A percentile compares a stretch with the other conserved stretches of the same genome.
These are phyloP conservation scores for Ophion ventricosus DNA, from an alignment of 2,888 invertebrate species.

Conservation along the genomic window DNA sequence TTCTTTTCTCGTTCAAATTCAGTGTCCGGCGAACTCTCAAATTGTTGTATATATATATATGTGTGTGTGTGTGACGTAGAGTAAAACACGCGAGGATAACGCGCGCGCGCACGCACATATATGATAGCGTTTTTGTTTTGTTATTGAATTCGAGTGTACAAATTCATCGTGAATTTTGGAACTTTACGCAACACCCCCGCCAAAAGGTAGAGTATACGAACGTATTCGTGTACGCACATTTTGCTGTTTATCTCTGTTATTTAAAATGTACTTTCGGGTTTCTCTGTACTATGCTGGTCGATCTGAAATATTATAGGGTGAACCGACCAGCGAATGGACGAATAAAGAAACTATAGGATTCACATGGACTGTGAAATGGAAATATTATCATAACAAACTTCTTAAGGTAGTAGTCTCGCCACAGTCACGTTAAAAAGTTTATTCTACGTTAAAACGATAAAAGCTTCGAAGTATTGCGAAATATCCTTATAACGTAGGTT, in stretches of 20 bases:
- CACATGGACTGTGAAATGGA: too few relatives aligned
- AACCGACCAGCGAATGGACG: too few relatives aligned
- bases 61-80: too few relatives aligned
- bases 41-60: neutral
- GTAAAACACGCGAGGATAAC: conserved; percentile 2
- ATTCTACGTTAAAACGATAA: too few relatives aligned
- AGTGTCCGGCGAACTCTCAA: conserved; percentile 34
- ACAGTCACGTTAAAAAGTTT: too few relatives aligned
- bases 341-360: too few relatives aligned
- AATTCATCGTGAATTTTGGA: conserved; percentile 15
- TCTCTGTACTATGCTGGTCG: neutral
- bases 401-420: too few relatives aligned
- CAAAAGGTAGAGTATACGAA: conserved; percentile 33
- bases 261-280: neutral
- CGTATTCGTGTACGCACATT: neutral
- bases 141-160: conserved; percentile 26
- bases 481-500: too few relatives aligned
- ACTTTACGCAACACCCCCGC: conserved; percentile 19
- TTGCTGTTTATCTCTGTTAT: neutral
- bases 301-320: neutral
- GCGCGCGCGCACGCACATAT: neutral
- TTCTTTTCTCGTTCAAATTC: conserved; percentile 7
- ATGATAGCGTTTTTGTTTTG: neutral
- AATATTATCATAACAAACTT: too few relatives aligned
- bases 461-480: too few relatives aligned